phyloP scores from a whole-genome alignment of 2,113 vertebrate genomes.

The Clinocottus analis region DNA sequence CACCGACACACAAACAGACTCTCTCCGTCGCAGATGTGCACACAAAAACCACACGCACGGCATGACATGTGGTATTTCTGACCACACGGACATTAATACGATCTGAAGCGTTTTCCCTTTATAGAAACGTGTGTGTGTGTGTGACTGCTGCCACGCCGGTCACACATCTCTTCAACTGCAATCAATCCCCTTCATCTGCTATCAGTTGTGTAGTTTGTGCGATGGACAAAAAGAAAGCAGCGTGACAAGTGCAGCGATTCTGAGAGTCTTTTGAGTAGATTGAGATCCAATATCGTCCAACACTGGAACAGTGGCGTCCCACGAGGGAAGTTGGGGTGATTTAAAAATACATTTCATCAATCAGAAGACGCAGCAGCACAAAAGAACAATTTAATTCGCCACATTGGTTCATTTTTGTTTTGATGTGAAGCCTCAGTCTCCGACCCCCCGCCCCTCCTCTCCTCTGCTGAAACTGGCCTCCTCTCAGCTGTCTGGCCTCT shows the following conservation, averaged over 20 bases:
- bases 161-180: not conserved
- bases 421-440: not conserved
- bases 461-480: not conserved
- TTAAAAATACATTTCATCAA: not conserved
- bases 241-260: no score
- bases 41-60: slow-evolving; percentile 11
- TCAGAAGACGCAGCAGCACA: not conserved
- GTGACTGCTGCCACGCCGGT: not conserved
- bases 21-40: slow-evolving; percentile 33
- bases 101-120: not conserved
- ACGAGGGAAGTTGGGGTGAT: not conserved
- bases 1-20: slow-evolving; percentile 25
- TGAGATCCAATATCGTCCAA: not conserved
- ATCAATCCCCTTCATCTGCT: not conserved
- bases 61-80: slow-evolving; percentile 10
- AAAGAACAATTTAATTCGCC: not conserved
- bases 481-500: slow-evolving; percentile 13
- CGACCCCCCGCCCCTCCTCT: no score
- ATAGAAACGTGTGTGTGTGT: not conserved
- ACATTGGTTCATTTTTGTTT: not conserved
- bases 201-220: no score
- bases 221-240: no score
- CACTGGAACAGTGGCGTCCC: not conserved
- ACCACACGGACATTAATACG: not conserved
- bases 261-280: not conserved